Base-by-base conservation (phyloP, 2,888 invertebrate genomes). In the Drosophila pseudotalamancana region DNA sequence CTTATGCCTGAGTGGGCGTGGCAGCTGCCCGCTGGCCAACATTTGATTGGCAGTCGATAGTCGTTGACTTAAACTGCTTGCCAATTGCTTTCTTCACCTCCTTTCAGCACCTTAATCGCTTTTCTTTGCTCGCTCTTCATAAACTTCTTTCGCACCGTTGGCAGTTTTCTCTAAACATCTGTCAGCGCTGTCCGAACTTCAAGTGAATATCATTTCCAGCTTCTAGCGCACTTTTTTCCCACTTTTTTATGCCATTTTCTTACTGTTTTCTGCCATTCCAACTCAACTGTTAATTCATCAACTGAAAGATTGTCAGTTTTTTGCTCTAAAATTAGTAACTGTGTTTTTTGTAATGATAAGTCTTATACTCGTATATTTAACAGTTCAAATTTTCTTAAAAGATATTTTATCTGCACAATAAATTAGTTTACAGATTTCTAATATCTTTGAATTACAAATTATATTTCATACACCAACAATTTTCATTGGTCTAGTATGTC, bases 1-100 rank as follows among this genome's bases (percentile, higher is more conserved):
- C 43, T 35, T 59, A 55, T 27, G 29, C 29, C 55, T n/a, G 18
- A 14, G 12, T 35, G 31, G 66, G 67, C 49, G 61, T 61, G 53
- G 16, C 39, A 42, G 9, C 31, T 29, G 29, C 18, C 23, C 31
- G 23, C 29, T n/a, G 27, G 57, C 23, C 16, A 34, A 29, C 19
- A 18, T 21, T 56, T 32, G 14, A 46, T 12, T 16, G 16, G 45
- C 60, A 19, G 31, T 42, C 57, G 19, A 29, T 34, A 19, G 34
- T 9, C 18, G 34, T 43, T 59, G 57, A 18, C 8, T 43, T 37
- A 21, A 21, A 37, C 23, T 53, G 35, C 21, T n/a, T 14, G 32
- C 32, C 18, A 42, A 51, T 55, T 23, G 29, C 39, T 49, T 40
- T 34, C 12, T 4, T 3, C 43, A 6, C 8, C 53, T 9, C n/a